Base-by-base conservation (phyloP, 2,113 vertebrate genomes). In the Brachionichthys hirsutus region DNA sequence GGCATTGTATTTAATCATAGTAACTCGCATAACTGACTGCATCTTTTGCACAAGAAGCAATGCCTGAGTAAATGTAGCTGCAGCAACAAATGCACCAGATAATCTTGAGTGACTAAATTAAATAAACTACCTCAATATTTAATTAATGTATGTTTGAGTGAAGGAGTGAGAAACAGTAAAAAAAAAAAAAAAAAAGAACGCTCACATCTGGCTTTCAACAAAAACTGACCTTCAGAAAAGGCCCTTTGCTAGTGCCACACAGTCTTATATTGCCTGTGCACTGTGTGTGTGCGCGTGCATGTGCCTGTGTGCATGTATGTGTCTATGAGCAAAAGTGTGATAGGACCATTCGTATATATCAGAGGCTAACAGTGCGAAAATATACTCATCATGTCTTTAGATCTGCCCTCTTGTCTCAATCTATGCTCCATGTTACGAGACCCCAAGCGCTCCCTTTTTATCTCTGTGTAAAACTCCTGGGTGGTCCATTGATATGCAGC, bases 401-500 rank as follows among this genome's bases (percentile, higher is more conserved):
- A 84, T 79, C 77, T 73, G 51, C 36, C 34, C 20, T 49, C 54
- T 75, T 80, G 75, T 79, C 76, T 60, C 60, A 79, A 70, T 68
- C 54, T 58, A 62, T 76, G 73, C 52, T 58, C 19, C 55, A 54
- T 50, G 55, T 75, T 67, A 62, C 62, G 48, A 66, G 53, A 73
- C 75, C 48, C 30, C 62, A 46, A 57, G 38, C 51, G 14, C 17
- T 16, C 44, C 8, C 17, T 57, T 70, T 64, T 70, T 70, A 66
- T 70, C 80, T 76, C 82, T 77, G 70, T 82, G 71, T 81, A 74
- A 81, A 77, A 77, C 69, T 86, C 67, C 61, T 89, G 89, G 90
- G 91, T 92, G 91, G 91, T 91, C 90, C 70, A 67, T 81, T 86
- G 87, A 89, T 85, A 80, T 8, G 35, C n/a, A 2, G 55, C 70